Base-by-base conservation (phyloP, 2,113 vertebrate genomes). In the Oreochromis spilurus region DNA sequence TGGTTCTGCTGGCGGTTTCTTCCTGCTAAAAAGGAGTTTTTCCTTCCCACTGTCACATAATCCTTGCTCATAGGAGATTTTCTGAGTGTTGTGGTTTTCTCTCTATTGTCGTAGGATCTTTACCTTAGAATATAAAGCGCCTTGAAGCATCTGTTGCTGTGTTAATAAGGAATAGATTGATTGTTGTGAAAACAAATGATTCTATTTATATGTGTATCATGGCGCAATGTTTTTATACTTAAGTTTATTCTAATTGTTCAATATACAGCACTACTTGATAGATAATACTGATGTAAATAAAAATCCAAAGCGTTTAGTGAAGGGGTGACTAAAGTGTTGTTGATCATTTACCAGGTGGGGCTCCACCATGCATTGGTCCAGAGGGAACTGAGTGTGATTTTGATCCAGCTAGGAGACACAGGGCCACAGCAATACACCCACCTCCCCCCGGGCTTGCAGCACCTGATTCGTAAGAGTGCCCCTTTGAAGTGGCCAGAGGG, bases 361-460 rank as follows among this genome's bases (percentile, higher is more conserved):
- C 88, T 97, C 5, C 90, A 96, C 85, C 96, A 96, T 3, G 97
- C 94, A 9, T 95, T 99, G 88, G 85, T 97, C 75, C 95, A 96
- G 85, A 95, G 96, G 2, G 96, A 96, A 13, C 95, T 97, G 86
- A 96, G 89, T 79, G 96, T 97, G 67, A 97, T 98, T 85, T 91
- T 98, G 65, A 97, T 98, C 83, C 97, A 98, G 92, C 85, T 99
- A 58, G 97, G 92, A 29, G 91, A 95, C 54, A 92, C 92, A 0
- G 90, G 87, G 4, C 87, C 87, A 3, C 55, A 82, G 7, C 94
- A 95, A 80, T 97, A 97, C 72, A 60, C 84, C 2, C 88, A 93
- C 84, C 94, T 97, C 85, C 96, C 97, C 0, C 93, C 95, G 54
- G 96, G 95, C 2, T 89, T 98, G 77, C 97, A 96, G 89, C 97